Percentiles rank a stretch among this genome's conserved stretches.
Evolutionary conservation across 2,113 vertebrate genomes (phyloP).

Genomic region (Microtus richardsoni): DNA sequence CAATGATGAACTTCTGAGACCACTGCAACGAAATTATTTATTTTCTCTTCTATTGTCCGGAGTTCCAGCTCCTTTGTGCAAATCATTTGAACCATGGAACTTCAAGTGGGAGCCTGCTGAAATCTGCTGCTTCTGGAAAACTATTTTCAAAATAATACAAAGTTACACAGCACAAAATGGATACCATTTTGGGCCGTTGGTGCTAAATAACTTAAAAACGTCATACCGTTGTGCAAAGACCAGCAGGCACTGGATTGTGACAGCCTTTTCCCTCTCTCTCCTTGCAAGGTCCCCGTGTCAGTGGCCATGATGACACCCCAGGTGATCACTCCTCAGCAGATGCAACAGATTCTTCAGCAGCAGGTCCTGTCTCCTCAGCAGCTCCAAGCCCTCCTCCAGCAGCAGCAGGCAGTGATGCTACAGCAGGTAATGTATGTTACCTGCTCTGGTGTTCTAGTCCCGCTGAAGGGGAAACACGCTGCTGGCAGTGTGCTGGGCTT

Average conservation of each 20-base stretch:
- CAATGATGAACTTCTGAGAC: slow-evolving; percentile 80
- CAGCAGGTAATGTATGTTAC: slow-evolving; percentile 95
- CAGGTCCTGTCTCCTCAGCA: slow-evolving; percentile 99
- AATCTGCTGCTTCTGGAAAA: slow-evolving; percentile 80
- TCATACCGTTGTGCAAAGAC: background rate
- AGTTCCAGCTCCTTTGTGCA: slow-evolving; percentile 69
- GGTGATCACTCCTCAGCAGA: slow-evolving; percentile 99
- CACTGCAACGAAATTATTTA: slow-evolving; percentile 76
- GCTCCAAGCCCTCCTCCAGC: slow-evolving; percentile 98
- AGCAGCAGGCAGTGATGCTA: slow-evolving; percentile 99
- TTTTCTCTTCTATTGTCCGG: slow-evolving; percentile 79
- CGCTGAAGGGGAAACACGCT: background rate
- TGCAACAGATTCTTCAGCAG: slow-evolving; percentile 99
- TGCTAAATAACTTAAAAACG: slow-evolving; percentile 68
- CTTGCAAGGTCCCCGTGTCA: slow-evolving; percentile 96
- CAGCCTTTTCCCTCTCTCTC: slow-evolving; percentile 61
- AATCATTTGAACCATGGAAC: slow-evolving; percentile 64
- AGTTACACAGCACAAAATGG: slow-evolving; percentile 51
- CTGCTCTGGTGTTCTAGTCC: slow-evolving; percentile 87
- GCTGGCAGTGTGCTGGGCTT: background rate
- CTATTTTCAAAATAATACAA: slow-evolving; percentile 59
- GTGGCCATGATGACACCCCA: slow-evolving; percentile 99
- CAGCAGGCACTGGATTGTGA: slow-evolving; percentile 54
- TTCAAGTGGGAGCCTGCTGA: slow-evolving; percentile 74
- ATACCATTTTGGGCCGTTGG: slow-evolving; percentile 63